Percentiles rank a stretch among this genome's conserved stretches.
These are phyloP conservation scores for Siniperca scherzeri DNA, from an alignment of 2,797 vertebrate genomes.

Conservation along the genomic window DNA sequence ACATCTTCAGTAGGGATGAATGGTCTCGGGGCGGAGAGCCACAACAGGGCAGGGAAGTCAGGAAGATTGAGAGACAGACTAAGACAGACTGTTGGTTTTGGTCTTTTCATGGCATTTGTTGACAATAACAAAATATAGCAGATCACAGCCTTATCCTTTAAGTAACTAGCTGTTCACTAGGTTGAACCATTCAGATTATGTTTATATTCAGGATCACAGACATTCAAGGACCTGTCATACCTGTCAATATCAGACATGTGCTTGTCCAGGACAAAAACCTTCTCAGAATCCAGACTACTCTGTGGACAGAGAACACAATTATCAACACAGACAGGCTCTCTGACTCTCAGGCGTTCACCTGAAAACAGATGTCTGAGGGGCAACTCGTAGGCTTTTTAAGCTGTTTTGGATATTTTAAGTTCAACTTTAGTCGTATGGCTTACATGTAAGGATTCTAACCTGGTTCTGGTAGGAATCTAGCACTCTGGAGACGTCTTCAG, in stretches of 20 bases:
- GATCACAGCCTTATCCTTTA: background rate
- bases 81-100: background rate
- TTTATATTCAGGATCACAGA: background rate
- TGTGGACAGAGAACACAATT: slow-evolving; percentile 43
- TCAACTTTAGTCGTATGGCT: background rate
- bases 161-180: background rate
- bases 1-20: background rate
- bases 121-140: background rate
- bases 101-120: background rate
- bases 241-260: slow-evolving; percentile 78
- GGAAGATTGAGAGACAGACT: background rate
- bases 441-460: slow-evolving; percentile 77
- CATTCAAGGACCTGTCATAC: slow-evolving; percentile 43
- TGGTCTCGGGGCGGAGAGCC: background rate
- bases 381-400: background rate
- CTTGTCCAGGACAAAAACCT: slow-evolving; percentile 74
- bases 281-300: slow-evolving; percentile 76
- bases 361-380: background rate
- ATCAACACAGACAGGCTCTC: background rate
- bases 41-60: background rate
- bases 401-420: background rate
- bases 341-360: background rate
- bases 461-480: slow-evolving; percentile 89
- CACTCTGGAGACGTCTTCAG: slow-evolving; percentile 86
- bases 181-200: background rate